Conservation (phyloP, 1,140 invertebrate genomes). For the Amyelois transitella region DNA sequence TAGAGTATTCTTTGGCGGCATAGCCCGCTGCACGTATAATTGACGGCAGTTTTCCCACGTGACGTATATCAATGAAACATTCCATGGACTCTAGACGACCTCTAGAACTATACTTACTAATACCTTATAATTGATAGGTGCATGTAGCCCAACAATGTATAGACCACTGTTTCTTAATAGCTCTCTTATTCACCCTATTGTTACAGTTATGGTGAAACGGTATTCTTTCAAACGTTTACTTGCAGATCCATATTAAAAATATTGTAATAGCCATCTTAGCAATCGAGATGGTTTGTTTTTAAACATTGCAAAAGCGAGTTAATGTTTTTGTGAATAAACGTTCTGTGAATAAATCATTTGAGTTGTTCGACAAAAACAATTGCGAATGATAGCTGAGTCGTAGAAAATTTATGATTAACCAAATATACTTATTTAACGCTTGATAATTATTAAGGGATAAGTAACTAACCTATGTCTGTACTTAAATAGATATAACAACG, state of each 20-base stretch:
- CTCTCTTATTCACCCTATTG: conserved; percentile 13
- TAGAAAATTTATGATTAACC: too few species aligned
- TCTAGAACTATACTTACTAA: conserved; percentile 3
- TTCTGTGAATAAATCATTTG: background rate
- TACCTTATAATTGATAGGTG: conserved; percentile 18
- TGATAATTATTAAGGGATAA: too few species aligned
- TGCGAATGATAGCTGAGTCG: background rate
- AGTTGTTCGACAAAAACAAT: background rate
- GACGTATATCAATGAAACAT: background rate
- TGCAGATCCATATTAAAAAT: conserved; percentile 8
- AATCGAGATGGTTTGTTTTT: background rate
- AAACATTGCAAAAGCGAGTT: background rate
- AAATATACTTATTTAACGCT: too few species aligned
- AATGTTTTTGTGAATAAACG: background rate
- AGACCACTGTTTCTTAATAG: conserved; percentile 14
- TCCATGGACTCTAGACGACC: background rate
- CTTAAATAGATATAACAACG: background rate
- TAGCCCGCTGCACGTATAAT: background rate
- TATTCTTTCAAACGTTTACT: conserved; percentile 7
- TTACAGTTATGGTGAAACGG: conserved; percentile 13
- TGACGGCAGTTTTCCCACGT: background rate
- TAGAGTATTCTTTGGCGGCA: background rate
- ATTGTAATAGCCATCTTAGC: conserved; percentile 11
- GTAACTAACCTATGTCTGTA: background rate
- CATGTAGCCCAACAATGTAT: conserved; percentile 8